These are phyloP conservation scores for Diabrotica undecimpunctata DNA, from an alignment of 1,140 invertebrate genomes.

Conservation along the genomic window DNA sequence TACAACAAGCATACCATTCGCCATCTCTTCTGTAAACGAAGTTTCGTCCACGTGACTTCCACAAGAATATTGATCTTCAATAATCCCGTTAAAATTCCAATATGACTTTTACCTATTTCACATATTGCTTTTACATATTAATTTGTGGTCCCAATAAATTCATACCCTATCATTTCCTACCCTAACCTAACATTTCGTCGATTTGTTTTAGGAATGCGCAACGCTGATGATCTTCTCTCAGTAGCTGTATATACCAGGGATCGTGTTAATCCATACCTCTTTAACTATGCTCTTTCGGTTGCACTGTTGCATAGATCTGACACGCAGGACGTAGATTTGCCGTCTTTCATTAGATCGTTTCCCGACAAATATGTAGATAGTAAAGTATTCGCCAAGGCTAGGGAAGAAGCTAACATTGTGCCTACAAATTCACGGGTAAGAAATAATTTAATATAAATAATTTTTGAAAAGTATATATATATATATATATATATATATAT, in stretches of 20 bases:
- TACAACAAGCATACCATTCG: too few relatives aligned
- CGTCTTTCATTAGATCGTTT: constrained; percentile 67
- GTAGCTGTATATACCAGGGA: constrained; percentile 68
- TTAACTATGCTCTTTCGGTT: constrained; percentile 73
- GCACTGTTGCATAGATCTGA: constrained; percentile 71
- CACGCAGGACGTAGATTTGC: constrained; percentile 67
- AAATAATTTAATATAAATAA: constrained; percentile 32
- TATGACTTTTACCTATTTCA: too few relatives aligned
- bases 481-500: too few relatives aligned
- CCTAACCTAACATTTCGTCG: too few relatives aligned
- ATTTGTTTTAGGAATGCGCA: constrained; percentile 57
- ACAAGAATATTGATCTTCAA: too few relatives aligned
- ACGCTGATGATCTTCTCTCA: constrained; percentile 67
- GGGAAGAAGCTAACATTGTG: constrained; percentile 67
- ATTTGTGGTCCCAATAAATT: too few relatives aligned
- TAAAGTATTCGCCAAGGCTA: constrained; percentile 52
- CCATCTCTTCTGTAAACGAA: too few relatives aligned
- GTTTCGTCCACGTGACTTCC: too few relatives aligned
- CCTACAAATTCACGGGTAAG: constrained; percentile 57
- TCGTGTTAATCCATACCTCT: constrained; percentile 47
- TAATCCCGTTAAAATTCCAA: too few relatives aligned
- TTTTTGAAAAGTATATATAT: too few relatives aligned
- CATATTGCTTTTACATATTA: too few relatives aligned
- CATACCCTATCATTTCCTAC: too few relatives aligned
- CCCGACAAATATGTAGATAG: constrained; percentile 30